Conservation (phyloP, 2,888 invertebrate genomes). For the Deilephila elpenor region DNA sequence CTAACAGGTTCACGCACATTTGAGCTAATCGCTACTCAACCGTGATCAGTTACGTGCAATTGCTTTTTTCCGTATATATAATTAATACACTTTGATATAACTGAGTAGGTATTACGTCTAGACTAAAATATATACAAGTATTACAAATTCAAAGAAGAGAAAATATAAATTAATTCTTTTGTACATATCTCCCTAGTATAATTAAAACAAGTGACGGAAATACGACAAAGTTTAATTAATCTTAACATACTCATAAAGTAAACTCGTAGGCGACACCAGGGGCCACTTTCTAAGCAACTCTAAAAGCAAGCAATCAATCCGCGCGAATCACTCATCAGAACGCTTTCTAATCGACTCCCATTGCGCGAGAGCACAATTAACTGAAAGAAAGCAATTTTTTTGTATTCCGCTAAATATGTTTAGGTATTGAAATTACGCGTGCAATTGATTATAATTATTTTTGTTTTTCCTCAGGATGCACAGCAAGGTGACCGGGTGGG, state of each 20-base stretch:
- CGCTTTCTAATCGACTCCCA: conserved; percentile 79
- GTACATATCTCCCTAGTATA: background rate
- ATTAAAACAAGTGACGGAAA: no score
- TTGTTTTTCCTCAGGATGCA: conserved; percentile 79
- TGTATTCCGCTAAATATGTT: conserved; percentile 36
- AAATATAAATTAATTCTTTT: background rate
- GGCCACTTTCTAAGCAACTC: conserved; percentile 79
- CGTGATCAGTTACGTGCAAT: background rate
- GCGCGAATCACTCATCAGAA: conserved; percentile 80
- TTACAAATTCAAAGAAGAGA: background rate
- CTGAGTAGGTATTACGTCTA: no score
- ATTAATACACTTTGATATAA: background rate
- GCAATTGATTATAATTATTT: no score
- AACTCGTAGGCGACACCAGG: conserved; percentile 61
- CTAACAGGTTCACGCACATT: conserved; percentile 19
- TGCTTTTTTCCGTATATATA: background rate
- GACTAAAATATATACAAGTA: no score
- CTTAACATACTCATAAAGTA: conserved; percentile 37
- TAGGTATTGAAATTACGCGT: background rate
- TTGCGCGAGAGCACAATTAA: conserved; percentile 67
- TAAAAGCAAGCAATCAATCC: conserved; percentile 77
- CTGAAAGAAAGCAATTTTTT: conserved; percentile 54
- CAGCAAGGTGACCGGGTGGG: conserved; percentile 88
- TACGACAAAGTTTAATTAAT: background rate
- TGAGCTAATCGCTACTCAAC: conserved; percentile 23